Evolutionary conservation across 2,113 vertebrate species (phyloP), one percentile per base, ranked within the genome.

Genomic region (Callithrix jacchus): DNA sequence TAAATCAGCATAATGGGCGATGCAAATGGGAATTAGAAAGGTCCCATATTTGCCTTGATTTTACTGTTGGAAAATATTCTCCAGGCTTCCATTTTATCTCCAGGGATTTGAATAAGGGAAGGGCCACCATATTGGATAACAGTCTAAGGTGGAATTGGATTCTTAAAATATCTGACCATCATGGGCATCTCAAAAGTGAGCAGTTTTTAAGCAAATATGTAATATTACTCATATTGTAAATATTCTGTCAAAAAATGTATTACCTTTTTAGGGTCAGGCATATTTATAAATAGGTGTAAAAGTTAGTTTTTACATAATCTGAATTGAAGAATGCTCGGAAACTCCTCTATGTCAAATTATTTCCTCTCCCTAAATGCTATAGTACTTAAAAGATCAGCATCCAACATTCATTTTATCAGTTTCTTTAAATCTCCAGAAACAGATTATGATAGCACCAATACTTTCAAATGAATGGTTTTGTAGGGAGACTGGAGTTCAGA

Each of bases 281-380:
- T 73, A 76, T 58, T 92, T 52, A 68, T 20, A 94, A 54, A 81
- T 37, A 82, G 74, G 47, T 14, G 23, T 42, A 73, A 74, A 93
- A 61, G 18, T 35, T 82, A 18, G 10, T 58, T 91, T 52, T 94
- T 86, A 87, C 13, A 89, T 93, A 79, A 89, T 45, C 27, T 94
- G 40, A 93, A 74, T 54, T 89, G 32, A 94, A 86, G 54, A 77
- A 76, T 89, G 21, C 47, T 93, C 84, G 18, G 52, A 86, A 87
- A 87, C 12, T 6, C 13, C 3, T 89, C 64, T 61, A 17, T 58
- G 58, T 89, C 70, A 71, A 91, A 80, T 89, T 79, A 35, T 83
- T 91, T 94, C 76, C 18, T 93, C 8, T 92, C 73, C 84, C 45
- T 96, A 82, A 79, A 86, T 92, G 47, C 13, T 95, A 32, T 9